These are phyloP conservation scores for Sebastes itinus DNA, from an alignment of 2,797 vertebrate genomes.

Conservation along the genomic window DNA sequence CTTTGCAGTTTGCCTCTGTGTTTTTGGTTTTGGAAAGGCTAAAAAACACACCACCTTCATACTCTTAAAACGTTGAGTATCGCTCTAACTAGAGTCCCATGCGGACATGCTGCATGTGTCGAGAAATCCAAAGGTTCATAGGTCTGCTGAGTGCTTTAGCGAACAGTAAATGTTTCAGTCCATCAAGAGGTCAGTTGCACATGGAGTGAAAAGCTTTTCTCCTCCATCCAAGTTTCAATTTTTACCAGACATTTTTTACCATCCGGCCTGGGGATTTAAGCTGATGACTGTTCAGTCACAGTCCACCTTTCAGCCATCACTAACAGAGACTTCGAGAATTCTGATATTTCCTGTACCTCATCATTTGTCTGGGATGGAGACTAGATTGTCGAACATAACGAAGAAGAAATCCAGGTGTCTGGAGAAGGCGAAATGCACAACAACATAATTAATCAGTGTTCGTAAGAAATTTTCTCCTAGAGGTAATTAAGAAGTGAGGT, in stretches of 20 bases:
- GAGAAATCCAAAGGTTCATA: not conserved
- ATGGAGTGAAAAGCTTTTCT: not conserved
- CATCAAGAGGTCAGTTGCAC: not conserved
- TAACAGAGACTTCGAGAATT: not conserved
- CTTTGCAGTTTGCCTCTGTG: not conserved
- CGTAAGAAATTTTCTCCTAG: not conserved
- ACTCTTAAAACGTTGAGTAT: not conserved
- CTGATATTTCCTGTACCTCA: not conserved
- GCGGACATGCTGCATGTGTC: not conserved
- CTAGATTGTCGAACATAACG: not conserved
- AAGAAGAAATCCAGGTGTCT: not conserved
- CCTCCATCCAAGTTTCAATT: not conserved
- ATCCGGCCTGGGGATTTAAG: not conserved
- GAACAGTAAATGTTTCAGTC: not conserved
- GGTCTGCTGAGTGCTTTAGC: not conserved
- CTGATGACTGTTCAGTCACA: not conserved
- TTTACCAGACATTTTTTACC: not conserved
- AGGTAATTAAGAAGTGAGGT: conserved; percentile 36
- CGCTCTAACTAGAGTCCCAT: not conserved
- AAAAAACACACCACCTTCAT: not conserved
- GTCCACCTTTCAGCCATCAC: not conserved
- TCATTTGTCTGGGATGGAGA: not conserved
- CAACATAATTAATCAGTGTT: conserved; percentile 4
- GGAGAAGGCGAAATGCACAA: not conserved
- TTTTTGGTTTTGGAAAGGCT: not conserved